Percentiles rank a stretch among this genome's conserved stretches.
Conservation (phyloP, 53 echinoderm and acorn worm species). For the Henricia sp. region DNA sequence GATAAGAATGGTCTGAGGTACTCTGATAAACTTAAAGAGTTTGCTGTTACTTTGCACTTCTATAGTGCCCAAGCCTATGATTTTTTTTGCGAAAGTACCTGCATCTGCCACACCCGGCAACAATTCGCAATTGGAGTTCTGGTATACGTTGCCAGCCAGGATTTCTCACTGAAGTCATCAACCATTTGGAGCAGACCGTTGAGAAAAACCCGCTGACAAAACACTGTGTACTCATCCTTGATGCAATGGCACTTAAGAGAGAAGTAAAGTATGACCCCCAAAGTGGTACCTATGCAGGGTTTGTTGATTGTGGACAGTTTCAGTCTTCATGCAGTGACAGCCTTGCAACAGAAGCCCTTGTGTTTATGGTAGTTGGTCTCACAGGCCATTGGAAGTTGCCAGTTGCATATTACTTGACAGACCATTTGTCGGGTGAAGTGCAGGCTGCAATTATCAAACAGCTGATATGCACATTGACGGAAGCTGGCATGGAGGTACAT, state of each 20-base stretch:
- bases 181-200: constrained; percentile 39
- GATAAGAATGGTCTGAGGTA: constrained; percentile 57
- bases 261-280: constrained; percentile 67
- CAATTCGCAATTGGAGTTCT: constrained; percentile 67
- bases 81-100: constrained; percentile 47
- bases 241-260: constrained; percentile 75
- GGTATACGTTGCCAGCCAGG: constrained; percentile 64
- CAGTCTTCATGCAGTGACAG: constrained; percentile 33
- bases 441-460: constrained; percentile 61
- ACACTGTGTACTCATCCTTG: constrained; percentile 65
- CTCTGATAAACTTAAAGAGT: constrained; percentile 65
- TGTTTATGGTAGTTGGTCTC: constrained; percentile 65
- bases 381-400: constrained; percentile 66
- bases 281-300: constrained; percentile 52
- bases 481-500: constrained; percentile 50
- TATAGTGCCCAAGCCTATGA: constrained; percentile 74
- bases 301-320: constrained; percentile 66
- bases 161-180: constrained; percentile 66
- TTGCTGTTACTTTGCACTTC: constrained; percentile 70
- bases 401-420: constrained; percentile 56
- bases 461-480: constrained; percentile 46
- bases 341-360: constrained; percentile 71
- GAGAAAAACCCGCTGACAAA: constrained; percentile 23
- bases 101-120: constrained; percentile 62
- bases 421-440: constrained; percentile 44